phyloP scores from a whole-genome alignment of 92 coral and sea anemone species.

The Phenganax stokvisi region DNA sequence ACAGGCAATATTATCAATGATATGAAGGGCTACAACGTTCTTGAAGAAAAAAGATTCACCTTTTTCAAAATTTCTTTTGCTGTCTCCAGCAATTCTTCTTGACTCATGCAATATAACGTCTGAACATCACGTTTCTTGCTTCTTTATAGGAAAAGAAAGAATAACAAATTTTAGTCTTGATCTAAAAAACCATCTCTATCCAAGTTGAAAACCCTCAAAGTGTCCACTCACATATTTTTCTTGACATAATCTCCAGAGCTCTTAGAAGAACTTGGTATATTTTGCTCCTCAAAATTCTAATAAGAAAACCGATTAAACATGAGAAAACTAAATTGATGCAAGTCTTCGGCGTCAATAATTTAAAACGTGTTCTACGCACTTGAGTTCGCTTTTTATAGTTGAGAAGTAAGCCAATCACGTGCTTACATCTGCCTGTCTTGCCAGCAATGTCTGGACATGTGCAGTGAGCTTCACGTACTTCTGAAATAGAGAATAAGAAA shows the following conservation, averaged over 20 bases:
- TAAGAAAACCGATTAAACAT: too few species aligned
- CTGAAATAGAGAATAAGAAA: conserved; percentile 14
- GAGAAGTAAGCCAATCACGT: conserved; percentile 52
- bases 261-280: too few species aligned
- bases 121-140: conserved; percentile 19
- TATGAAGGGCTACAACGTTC: neutral
- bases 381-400: conserved; percentile 11
- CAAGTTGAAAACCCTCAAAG: too few species aligned
- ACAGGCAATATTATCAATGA: neutral
- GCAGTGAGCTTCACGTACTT: conserved; percentile 48
- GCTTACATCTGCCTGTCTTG: conserved; percentile 65
- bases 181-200: too few species aligned
- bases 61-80: conserved; percentile 45
- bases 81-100: conserved; percentile 53
- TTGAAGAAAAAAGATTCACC: neutral
- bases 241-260: too few species aligned
- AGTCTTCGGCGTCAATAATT: conserved; percentile 9
- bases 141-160: neutral
- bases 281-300: too few species aligned
- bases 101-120: conserved; percentile 55
- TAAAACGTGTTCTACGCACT: neutral
- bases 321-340: neutral
- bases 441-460: conserved; percentile 64
- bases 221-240: too few species aligned
- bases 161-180: neutral